Evolutionary conservation across 2,888 invertebrate genomes (phyloP).

Genomic region (Rhabditophanes sp.): DNA sequence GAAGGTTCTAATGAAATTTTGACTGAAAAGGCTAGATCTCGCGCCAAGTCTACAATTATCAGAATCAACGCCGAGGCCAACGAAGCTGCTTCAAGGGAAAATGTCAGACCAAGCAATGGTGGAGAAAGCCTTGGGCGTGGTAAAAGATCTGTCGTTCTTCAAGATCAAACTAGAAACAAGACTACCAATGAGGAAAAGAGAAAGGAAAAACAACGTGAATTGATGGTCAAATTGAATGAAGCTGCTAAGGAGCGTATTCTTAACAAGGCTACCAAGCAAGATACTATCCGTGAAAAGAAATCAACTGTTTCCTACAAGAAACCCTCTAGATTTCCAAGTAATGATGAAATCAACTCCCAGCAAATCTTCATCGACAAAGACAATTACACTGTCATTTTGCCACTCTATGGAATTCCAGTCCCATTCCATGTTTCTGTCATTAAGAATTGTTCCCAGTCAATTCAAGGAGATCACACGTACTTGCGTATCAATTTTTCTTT

Average conservation of each 20-base stretch:
- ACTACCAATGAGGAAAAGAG: slow-evolving; percentile 91
- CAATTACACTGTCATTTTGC: slow-evolving; percentile 85
- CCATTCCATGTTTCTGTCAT: slow-evolving; percentile 98
- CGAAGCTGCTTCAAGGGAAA: slow-evolving; percentile 31
- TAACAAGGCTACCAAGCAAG: slow-evolving; percentile 45
- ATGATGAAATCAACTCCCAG: slow-evolving; percentile 69
- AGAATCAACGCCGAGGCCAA: slow-evolving; percentile 9
- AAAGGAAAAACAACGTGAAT: slow-evolving; percentile 82
- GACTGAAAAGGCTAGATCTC: slow-evolving; percentile 49
- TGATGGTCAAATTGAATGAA: slow-evolving; percentile 74
- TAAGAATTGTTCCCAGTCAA: slow-evolving; percentile 64
- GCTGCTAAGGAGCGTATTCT: slow-evolving; percentile 68
- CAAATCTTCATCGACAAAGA: slow-evolving; percentile 61
- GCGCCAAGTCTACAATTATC: no score
- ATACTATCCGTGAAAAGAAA: slow-evolving; percentile 50
- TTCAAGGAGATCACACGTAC: slow-evolving; percentile 96
- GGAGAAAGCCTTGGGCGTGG: slow-evolving; percentile 19
- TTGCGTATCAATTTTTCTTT: slow-evolving; percentile 92
- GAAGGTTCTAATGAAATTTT: slow-evolving; percentile 46
- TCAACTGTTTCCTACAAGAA: slow-evolving; percentile 87
- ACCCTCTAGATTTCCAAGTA: slow-evolving; percentile 74
- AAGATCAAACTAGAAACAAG: slow-evolving; percentile 51
- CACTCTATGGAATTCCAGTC: slow-evolving; percentile 82
- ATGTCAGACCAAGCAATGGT: no score
- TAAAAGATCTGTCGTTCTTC: slow-evolving; percentile 41